Evolutionary conservation across 2,888 invertebrate genomes (phyloP).

Genomic region (Litoditis marina): DNA sequence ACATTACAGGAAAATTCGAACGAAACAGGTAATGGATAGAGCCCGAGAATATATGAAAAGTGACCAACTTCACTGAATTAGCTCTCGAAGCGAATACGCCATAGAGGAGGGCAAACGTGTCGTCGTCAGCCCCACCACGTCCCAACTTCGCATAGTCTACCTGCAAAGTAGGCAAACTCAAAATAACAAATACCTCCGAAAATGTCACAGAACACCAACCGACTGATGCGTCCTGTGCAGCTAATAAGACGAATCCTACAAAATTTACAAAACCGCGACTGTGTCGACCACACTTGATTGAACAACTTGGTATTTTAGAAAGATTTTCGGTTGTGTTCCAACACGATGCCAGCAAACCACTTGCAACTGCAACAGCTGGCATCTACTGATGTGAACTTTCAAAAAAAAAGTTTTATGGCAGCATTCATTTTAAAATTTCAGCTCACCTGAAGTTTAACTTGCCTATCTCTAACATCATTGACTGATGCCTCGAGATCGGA

Average conservation of each 20-base stretch:
- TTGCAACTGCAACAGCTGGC: too few species aligned
- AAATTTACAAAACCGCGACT: too few species aligned
- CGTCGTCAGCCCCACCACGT: constrained; percentile 50
- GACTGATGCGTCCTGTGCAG: too few species aligned
- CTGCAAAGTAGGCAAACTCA: constrained; percentile 9
- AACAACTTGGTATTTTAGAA: too few species aligned
- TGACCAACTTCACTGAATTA: constrained; percentile 45
- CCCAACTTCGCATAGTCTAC: constrained; percentile 40
- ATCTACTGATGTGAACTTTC: too few species aligned
- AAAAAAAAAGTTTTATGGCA: background rate
- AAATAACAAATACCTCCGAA: background rate
- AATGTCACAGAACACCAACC: too few species aligned
- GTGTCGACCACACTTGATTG: too few species aligned
- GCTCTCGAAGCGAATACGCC: constrained; percentile 60
- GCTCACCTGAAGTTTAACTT: constrained; percentile 36
- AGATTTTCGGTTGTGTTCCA: too few species aligned
- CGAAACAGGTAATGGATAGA: background rate
- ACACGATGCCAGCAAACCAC: too few species aligned
- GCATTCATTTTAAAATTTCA: constrained; percentile 4
- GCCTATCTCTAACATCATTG: constrained; percentile 47
- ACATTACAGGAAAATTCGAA: constrained; percentile 10
- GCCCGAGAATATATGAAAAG: background rate
- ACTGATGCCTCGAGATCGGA: constrained; percentile 50
- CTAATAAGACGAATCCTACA: too few species aligned
- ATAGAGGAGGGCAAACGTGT: constrained; percentile 56